These are phyloP conservation scores for Poecilus cupreus DNA, from an alignment of 2,888 invertebrate species.

Conservation along the genomic window DNA sequence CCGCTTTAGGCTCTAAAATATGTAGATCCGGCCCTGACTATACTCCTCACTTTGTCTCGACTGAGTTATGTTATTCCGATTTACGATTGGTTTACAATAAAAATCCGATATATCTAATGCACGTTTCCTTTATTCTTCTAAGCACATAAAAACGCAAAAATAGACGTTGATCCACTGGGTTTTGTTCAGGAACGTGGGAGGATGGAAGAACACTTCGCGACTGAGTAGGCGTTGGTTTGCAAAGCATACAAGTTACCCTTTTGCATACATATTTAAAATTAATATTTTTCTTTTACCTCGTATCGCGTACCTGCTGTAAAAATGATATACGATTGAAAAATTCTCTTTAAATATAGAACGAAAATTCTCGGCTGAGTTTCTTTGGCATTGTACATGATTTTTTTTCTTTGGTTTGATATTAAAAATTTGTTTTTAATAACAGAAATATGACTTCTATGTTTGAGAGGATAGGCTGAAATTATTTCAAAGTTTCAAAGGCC, in stretches of 20 bases:
- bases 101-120: slow-evolving; percentile 17
- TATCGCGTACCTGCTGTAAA: slow-evolving; percentile 14
- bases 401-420: background rate
- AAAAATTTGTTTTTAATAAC: background rate
- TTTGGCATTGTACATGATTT: background rate
- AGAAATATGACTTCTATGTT: background rate
- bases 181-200: background rate
- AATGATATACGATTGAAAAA: slow-evolving; percentile 31
- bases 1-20: too few species aligned
- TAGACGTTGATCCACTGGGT: background rate
- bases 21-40: too few species aligned
- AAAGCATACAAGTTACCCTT: slow-evolving; percentile 17
- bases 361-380: background rate
- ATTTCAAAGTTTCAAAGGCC: background rate
- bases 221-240: slow-evolving; percentile 24
- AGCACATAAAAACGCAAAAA: background rate
- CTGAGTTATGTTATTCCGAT: slow-evolving; percentile 14
- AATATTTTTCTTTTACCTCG: slow-evolving; percentile 30
- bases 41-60: background rate
- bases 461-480: background rate
- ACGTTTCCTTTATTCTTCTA: background rate
- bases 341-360: slow-evolving; percentile 2
- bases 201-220: background rate
- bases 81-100: slow-evolving; percentile 35
- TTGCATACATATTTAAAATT: slow-evolving; percentile 38